Evolutionary conservation across 30 jellyfish, hydroid and myxozoan genomes (phyloP).

Genomic region (Sanderia malayensis): DNA sequence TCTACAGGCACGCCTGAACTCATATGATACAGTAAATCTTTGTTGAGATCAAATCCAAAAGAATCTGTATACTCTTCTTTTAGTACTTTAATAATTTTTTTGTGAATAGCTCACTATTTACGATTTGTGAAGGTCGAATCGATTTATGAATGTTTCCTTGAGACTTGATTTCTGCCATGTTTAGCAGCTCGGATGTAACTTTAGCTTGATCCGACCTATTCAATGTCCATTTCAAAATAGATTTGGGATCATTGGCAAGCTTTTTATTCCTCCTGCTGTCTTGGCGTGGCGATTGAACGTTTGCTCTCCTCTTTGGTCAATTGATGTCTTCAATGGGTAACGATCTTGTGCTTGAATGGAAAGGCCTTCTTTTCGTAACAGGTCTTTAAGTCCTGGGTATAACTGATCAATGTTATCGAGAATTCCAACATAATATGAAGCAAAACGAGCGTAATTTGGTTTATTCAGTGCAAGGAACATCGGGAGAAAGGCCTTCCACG

Average conservation of each 20-base stretch:
- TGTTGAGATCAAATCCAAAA: too few species aligned
- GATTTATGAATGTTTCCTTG: not conserved
- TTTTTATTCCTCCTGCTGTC: constrained; percentile 5
- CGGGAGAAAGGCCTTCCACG: not conserved
- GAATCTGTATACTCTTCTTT: not conserved
- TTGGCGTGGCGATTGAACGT: constrained; percentile 14
- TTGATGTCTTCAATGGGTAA: not conserved
- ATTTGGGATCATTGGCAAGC: not conserved
- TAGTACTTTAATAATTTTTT: not conserved
- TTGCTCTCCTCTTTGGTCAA: constrained; percentile 26
- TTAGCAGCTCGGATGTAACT: not conserved
- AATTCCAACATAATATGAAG: not conserved
- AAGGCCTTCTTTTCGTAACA: not conserved
- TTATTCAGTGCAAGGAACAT: constrained; percentile 6
- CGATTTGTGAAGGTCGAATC: not conserved
- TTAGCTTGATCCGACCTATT: not conserved
- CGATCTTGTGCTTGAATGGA: constrained; percentile 10
- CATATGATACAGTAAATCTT: not conserved
- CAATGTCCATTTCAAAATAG: not conserved
- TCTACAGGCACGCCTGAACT: not conserved
- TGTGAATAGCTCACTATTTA: not conserved
- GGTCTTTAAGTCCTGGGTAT: constrained; percentile 6
- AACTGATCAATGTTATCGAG: constrained; percentile 5
- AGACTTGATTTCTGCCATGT: not conserved
- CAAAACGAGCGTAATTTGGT: constrained; percentile 17